Evolutionary conservation across 2,113 vertebrate species (phyloP).

Genomic region (Porphyrio hochstetteri): DNA sequence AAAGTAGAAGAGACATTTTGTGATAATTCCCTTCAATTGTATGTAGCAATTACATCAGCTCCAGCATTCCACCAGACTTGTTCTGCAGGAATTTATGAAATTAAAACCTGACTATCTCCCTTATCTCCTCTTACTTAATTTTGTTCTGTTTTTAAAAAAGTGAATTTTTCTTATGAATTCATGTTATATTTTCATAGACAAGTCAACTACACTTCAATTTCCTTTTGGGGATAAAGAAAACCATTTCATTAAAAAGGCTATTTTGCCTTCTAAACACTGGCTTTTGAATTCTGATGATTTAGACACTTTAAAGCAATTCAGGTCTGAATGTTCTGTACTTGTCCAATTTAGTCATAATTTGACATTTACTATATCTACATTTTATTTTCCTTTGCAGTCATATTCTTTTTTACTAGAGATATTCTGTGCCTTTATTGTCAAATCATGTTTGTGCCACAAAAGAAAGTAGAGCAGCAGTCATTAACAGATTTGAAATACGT

Average conservation of each 20-base stretch:
- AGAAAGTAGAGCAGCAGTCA: neutral
- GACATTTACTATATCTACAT: constrained; percentile 10
- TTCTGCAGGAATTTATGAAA: neutral
- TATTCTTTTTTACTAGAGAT: constrained; percentile 21
- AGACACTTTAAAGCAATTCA: constrained; percentile 8
- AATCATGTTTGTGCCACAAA: neutral
- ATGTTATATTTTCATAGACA: neutral
- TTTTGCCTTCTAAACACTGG: neutral
- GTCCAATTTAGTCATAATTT: neutral
- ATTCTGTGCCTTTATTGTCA: constrained; percentile 6
- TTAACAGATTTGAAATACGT: neutral
- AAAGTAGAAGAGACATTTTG: neutral
- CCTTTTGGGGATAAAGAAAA: neutral
- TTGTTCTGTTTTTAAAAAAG: neutral
- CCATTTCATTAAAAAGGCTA: neutral
- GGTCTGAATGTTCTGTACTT: neutral
- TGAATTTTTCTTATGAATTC: neutral
- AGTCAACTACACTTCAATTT: neutral
- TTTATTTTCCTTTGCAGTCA: constrained; percentile 11
- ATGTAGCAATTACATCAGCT: neutral
- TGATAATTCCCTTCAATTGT: neutral
- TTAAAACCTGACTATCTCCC: neutral
- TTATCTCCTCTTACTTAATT: neutral
- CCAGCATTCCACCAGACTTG: neutral
- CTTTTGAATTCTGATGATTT: neutral